A percentile compares a stretch with the other conserved stretches of the same genome.
Evolutionary conservation across 2,888 invertebrate species (phyloP).

Genomic region (Eupithecia dodoneata): DNA sequence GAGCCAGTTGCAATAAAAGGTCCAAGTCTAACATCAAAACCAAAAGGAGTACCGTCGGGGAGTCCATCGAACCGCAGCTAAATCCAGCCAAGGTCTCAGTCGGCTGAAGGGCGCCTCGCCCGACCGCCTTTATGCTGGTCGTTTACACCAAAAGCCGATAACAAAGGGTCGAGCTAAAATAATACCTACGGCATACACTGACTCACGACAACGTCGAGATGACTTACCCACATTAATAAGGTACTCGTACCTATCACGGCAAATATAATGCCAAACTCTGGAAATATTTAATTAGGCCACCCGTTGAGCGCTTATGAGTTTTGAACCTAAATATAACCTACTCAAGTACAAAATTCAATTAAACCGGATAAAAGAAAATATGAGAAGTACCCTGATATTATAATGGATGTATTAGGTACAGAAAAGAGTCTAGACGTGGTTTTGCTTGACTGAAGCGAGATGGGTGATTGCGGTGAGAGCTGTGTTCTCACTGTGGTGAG

Average conservation of each 20-base stretch:
- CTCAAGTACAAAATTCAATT: slow-evolving; percentile 57
- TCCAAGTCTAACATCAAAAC: slow-evolving; percentile 68
- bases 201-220: slow-evolving; percentile 65
- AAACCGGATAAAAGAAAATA: slow-evolving; percentile 58
- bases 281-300: slow-evolving; percentile 57
- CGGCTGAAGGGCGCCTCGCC: slow-evolving; percentile 80
- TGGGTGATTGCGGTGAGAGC: slow-evolving; percentile 69
- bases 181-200: slow-evolving; percentile 53
- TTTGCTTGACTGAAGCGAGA: slow-evolving; percentile 70
- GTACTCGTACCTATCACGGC: slow-evolving; percentile 12
- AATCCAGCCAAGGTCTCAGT: slow-evolving; percentile 81
- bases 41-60: slow-evolving; percentile 71
- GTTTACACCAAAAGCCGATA: slow-evolving; percentile 76
- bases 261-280: slow-evolving; percentile 32
- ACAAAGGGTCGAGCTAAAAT: slow-evolving; percentile 69
- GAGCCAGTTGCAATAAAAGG: slow-evolving; percentile 68
- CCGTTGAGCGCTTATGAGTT: slow-evolving; percentile 57
- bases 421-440: slow-evolving; percentile 75
- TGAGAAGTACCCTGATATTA: slow-evolving; percentile 58
- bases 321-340: slow-evolving; percentile 53
- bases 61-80: slow-evolving; percentile 81
- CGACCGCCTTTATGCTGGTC: slow-evolving; percentile 75
- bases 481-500: slow-evolving; percentile 73
- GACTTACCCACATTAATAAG: slow-evolving; percentile 27
- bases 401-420: slow-evolving; percentile 66